A percentile compares a stretch with the other conserved stretches of the same genome.
These are phyloP conservation scores for Leptinotarsa juncta DNA, from an alignment of 2,888 invertebrate genomes.

Conservation along the genomic window DNA sequence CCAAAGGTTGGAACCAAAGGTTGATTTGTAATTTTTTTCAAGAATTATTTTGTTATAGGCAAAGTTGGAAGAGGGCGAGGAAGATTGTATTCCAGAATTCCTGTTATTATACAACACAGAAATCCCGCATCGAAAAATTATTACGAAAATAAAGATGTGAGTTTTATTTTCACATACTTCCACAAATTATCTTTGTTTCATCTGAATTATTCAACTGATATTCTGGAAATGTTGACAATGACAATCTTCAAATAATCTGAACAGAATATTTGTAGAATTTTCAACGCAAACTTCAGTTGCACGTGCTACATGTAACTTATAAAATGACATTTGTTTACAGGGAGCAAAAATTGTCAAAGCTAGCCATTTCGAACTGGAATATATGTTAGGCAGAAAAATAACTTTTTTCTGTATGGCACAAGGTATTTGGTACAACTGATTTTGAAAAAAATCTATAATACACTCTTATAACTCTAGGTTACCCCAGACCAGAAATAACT, in stretches of 20 bases:
- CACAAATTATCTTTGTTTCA: too few species aligned
- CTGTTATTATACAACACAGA: conserved; percentile 70
- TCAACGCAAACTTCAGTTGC: too few species aligned
- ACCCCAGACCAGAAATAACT: conserved; percentile 79
- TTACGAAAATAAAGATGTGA: conserved; percentile 75
- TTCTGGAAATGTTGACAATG: too few species aligned
- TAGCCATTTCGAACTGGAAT: conserved; percentile 79
- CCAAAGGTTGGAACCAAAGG: too few species aligned
- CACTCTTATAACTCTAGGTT: conserved; percentile 60
- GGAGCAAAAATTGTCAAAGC: conserved; percentile 78
- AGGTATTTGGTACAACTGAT: conserved; percentile 59
- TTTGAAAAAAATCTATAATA: conserved; percentile 6
- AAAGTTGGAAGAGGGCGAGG: conserved; percentile 63
- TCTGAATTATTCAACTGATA: too few species aligned
- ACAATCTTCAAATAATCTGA: too few species aligned
- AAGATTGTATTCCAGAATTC: conserved; percentile 67
- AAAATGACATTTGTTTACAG: conserved; percentile 62
- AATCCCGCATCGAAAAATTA: conserved; percentile 72
- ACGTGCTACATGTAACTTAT: neutral
- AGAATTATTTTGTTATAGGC: conserved; percentile 44
- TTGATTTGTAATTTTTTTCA: neutral
- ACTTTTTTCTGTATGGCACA: conserved; percentile 81
- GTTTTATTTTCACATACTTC: conserved; percentile 51
- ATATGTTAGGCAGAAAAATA: conserved; percentile 80
- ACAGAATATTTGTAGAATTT: too few species aligned